A percentile compares a stretch with the other conserved stretches of the same genome.
These are phyloP conservation scores for Myoxocephalus aenaeus DNA, from an alignment of 2,797 vertebrate genomes.

Conservation along the genomic window DNA sequence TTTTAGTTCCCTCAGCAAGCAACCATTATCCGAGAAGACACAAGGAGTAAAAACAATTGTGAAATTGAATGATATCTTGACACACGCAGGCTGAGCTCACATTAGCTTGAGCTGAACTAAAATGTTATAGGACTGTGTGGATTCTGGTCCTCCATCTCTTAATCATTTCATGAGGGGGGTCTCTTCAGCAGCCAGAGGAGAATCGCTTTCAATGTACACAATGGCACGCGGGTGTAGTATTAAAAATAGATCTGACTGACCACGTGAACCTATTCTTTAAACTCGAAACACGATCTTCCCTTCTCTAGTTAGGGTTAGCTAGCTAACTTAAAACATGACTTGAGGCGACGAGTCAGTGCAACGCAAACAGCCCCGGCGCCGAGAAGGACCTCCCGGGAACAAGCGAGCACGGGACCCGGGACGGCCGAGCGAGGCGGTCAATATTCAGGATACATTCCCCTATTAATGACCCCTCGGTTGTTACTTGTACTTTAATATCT, in stretches of 20 bases:
- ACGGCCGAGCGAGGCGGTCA: constrained; percentile 6
- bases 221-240: not conserved
- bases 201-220: not conserved
- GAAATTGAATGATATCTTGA: not conserved
- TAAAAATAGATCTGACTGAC: not conserved
- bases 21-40: too few species aligned
- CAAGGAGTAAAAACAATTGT: not conserved
- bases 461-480: not conserved
- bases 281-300: not conserved
- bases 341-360: constrained; percentile 65
- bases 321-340: constrained; percentile 44
- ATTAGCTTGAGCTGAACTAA: not conserved
- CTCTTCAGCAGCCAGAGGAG: not conserved
- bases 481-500: not conserved
- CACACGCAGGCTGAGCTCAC: not conserved
- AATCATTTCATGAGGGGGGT: not conserved
- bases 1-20: not conserved
- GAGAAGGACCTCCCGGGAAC: constrained; percentile 4
- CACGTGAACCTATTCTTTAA: not conserved
- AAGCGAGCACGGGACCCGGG: not conserved
- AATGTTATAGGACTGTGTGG: not conserved
- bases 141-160: not conserved
- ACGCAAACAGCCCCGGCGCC: constrained; percentile 55
- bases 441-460: not conserved
- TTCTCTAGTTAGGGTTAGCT: not conserved